Percentiles rank a stretch among this genome's conserved stretches.
Conservation (phyloP, 2,888 invertebrate species). For the Cetonia aurata region DNA sequence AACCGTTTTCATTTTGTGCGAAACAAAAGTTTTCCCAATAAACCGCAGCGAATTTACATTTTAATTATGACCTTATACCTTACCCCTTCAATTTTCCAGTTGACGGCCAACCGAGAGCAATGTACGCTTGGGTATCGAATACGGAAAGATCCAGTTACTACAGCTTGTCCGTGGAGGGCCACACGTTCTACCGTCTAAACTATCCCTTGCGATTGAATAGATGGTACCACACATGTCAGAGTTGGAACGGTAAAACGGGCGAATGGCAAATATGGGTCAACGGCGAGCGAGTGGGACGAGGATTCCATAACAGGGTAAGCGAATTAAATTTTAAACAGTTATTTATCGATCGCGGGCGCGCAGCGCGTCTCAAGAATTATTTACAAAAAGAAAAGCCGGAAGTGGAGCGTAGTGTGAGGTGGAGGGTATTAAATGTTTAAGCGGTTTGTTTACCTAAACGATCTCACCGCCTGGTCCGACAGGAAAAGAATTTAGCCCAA, state of each 20-base stretch:
- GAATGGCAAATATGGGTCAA: slow-evolving; percentile 94
- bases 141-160: slow-evolving; percentile 84
- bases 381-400: slow-evolving; percentile 15
- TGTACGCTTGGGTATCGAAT: slow-evolving; percentile 85
- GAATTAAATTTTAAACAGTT: slow-evolving; percentile 41
- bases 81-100: slow-evolving; percentile 68
- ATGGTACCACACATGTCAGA: slow-evolving; percentile 90
- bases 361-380: slow-evolving; percentile 22
- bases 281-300: slow-evolving; percentile 86
- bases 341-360: slow-evolving; percentile 25
- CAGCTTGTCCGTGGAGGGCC: slow-evolving; percentile 85
- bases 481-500: neutral
- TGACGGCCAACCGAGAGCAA: slow-evolving; percentile 79
- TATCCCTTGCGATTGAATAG: slow-evolving; percentile 77
- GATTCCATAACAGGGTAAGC: slow-evolving; percentile 88
- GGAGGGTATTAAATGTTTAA: slow-evolving; percentile 14
- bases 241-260: slow-evolving; percentile 90
- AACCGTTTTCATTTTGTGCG: too few species aligned
- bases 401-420: too few species aligned
- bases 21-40: neutral
- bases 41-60: slow-evolving; percentile 3
- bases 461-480: neutral
- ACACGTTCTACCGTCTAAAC: slow-evolving; percentile 83
- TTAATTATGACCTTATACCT: slow-evolving; percentile 1
- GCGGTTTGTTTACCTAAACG: slow-evolving; percentile 36